Conservation (phyloP, 1,140 invertebrate species). For the Steinernema khuongi region DNA sequence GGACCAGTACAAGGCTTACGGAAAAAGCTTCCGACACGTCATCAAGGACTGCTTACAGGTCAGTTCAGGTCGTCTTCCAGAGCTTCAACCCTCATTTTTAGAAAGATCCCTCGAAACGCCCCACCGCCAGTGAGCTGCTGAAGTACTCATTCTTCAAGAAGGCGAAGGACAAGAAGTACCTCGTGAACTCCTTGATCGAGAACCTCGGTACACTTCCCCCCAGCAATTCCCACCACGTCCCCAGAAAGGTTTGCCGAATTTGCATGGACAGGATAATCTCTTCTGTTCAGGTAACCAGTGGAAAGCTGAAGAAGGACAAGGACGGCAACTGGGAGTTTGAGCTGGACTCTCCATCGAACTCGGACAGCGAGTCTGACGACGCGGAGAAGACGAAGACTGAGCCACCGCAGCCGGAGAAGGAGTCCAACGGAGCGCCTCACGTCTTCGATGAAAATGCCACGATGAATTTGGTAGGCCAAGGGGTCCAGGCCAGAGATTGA, state of each 20-base stretch:
- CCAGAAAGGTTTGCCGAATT: conserved; percentile 44
- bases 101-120: conserved; percentile 85
- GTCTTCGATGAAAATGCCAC: conserved; percentile 32
- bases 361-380: conserved; percentile 36
- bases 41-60: conserved; percentile 82
- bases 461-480: conserved; percentile 45
- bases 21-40: conserved; percentile 90
- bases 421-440: conserved; percentile 18
- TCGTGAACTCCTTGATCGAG: conserved; percentile 78
- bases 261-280: conserved; percentile 15
- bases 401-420: neutral
- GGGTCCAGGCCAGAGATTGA: neutral
- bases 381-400: conserved; percentile 26
- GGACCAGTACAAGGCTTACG: conserved; percentile 94
- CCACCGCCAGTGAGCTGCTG: conserved; percentile 89
- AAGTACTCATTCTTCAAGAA: conserved; percentile 99
- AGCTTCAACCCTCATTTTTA: conserved; percentile 34
- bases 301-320: conserved; percentile 57
- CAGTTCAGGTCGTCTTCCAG: neutral
- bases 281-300: conserved; percentile 49
- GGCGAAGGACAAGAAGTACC: conserved; percentile 90
- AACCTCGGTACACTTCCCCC: conserved; percentile 51
- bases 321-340: conserved; percentile 59
- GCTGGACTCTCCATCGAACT: conserved; percentile 44
- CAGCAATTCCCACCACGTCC: conserved; percentile 31